phyloP scores from a whole-genome alignment of 2,113 vertebrate species.

The Nerophis ophidion region DNA sequence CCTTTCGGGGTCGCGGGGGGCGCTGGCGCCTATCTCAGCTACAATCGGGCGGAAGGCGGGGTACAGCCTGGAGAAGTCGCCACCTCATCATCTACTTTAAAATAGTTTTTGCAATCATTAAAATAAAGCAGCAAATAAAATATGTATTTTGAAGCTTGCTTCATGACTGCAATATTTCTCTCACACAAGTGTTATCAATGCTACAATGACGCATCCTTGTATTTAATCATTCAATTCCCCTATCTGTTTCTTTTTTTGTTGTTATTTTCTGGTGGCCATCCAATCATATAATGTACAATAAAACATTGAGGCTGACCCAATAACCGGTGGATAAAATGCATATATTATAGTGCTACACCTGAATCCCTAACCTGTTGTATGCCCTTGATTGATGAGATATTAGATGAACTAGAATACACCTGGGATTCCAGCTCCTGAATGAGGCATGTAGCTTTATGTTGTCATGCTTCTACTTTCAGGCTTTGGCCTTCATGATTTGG shows the following conservation, averaged over 20 bases:
- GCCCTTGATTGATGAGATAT: slow-evolving; percentile 4
- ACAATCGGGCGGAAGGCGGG: too few relatives aligned
- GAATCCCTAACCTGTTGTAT: slow-evolving; percentile 8
- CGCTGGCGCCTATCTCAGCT: too few relatives aligned
- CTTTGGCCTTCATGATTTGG: slow-evolving; percentile 70
- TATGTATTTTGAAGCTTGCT: neutral
- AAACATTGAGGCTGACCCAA: slow-evolving; percentile 26
- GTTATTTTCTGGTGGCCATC: slow-evolving; percentile 8
- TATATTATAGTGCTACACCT: slow-evolving; percentile 8
- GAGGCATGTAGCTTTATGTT: slow-evolving; percentile 37
- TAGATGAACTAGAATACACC: slow-evolving; percentile 3
- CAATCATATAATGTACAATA: slow-evolving; percentile 21
- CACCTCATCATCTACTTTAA: neutral
- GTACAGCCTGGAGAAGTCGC: too few relatives aligned
- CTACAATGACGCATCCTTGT: neutral
- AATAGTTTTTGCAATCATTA: neutral
- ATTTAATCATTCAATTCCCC: slow-evolving; percentile 3
- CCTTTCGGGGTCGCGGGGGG: too few relatives aligned
- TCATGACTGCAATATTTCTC: neutral
- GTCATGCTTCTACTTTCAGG: slow-evolving; percentile 67
- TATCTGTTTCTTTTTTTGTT: slow-evolving; percentile 6
- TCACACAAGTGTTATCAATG: slow-evolving; percentile 1
- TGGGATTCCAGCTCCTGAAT: slow-evolving; percentile 27
- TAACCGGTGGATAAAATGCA: neutral
- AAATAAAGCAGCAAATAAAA: neutral